phyloP scores from a whole-genome alignment of 2,888 invertebrate species.

The Euzetes globulus region DNA sequence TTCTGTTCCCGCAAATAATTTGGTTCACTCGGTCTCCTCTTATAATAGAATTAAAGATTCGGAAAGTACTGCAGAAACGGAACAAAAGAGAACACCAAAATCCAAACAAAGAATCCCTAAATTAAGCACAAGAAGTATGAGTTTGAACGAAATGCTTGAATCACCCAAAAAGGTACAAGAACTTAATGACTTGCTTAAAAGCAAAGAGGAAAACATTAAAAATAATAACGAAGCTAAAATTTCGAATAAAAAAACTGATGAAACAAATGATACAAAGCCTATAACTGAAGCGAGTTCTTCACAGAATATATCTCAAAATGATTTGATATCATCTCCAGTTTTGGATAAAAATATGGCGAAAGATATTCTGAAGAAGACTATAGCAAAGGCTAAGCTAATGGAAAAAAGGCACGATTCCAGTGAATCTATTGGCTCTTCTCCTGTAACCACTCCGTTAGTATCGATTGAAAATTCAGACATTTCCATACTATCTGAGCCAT shows the following conservation, averaged over 20 bases:
- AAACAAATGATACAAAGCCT: background rate
- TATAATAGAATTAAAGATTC: conserved; percentile 24
- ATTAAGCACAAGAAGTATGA: background rate
- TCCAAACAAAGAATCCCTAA: conserved; percentile 11
- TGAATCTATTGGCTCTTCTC: background rate
- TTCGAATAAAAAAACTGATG: background rate
- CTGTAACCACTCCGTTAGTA: conserved; percentile 29
- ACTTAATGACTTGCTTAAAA: background rate
- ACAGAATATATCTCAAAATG: conserved; percentile 25
- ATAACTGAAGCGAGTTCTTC: conserved; percentile 7
- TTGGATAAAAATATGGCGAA: conserved; percentile 34
- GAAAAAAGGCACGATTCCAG: conserved; percentile 34
- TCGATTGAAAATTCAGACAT: conserved; percentile 34
- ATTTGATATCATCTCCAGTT: background rate
- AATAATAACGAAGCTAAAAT: background rate
- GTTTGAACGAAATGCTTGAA: conserved; percentile 14
- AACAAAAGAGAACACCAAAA: background rate
- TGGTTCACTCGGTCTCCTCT: background rate
- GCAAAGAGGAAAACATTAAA: background rate
- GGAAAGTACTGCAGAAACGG: background rate
- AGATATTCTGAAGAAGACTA: conserved; percentile 34
- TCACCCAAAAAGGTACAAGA: conserved; percentile 12
- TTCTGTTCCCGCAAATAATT: conserved; percentile 32
- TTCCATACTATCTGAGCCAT: conserved; percentile 13
- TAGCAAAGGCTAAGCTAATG: conserved; percentile 34